These are phyloP conservation scores for Micromussa lordhowensis DNA, from an alignment of 92 coral and sea anemone genomes.

Conservation along the genomic window DNA sequence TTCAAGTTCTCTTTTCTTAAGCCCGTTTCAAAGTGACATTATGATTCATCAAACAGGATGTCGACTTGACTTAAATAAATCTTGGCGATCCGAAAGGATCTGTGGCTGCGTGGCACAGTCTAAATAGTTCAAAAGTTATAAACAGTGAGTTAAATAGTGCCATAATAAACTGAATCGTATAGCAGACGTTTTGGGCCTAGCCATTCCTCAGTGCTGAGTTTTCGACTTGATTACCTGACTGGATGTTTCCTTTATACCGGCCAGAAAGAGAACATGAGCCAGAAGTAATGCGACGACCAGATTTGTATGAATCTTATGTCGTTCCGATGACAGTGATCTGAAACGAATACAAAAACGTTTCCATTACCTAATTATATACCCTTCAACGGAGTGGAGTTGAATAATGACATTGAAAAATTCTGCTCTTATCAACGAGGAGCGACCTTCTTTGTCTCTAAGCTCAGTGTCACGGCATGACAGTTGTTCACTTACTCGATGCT, in stretches of 20 bases:
- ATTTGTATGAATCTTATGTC: conserved; percentile 79
- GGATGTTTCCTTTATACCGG: conserved; percentile 70
- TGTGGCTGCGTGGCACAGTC: too few species aligned
- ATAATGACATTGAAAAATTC: too few species aligned
- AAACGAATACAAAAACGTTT: neutral
- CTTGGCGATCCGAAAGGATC: too few species aligned
- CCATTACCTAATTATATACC: too few species aligned
- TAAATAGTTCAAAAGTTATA: too few species aligned
- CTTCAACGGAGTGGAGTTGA: neutral
- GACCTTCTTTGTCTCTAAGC: neutral
- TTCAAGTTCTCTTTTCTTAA: too few species aligned
- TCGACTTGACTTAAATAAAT: too few species aligned
- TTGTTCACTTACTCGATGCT: conserved; percentile 69
- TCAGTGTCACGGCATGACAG: neutral
- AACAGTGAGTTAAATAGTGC: too few species aligned
- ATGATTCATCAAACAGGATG: too few species aligned
- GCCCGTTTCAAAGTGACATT: too few species aligned
- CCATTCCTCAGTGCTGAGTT: neutral
- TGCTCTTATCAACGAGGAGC: neutral
- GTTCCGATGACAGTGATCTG: conserved; percentile 74
- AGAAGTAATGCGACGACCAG: conserved; percentile 68
- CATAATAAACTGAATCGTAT: too few species aligned
- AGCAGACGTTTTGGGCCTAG: too few species aligned
- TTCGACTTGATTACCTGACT: conserved; percentile 37
- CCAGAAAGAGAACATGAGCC: conserved; percentile 74